Percentiles rank a stretch among this genome's conserved stretches.
phyloP scores from a whole-genome alignment of 2,113 vertebrate genomes.

The Pseudopipra pipra region DNA sequence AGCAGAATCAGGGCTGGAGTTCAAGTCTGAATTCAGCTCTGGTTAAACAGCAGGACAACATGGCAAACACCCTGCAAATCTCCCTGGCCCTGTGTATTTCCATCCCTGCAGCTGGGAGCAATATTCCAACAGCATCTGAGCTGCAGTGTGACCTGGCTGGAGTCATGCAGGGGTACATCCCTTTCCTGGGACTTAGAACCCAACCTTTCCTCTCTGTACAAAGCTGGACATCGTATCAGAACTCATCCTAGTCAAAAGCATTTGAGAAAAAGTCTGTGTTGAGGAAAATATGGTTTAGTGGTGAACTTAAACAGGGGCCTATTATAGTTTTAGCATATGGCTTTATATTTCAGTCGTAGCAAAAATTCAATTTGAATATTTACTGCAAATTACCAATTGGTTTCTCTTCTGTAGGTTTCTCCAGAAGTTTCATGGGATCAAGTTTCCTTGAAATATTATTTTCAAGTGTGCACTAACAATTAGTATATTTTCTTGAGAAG shows the following conservation, averaged over 20 bases:
- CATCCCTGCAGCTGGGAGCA: not conserved
- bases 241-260: not conserved
- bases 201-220: fast-evolving
- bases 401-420: not conserved
- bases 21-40: not conserved
- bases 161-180: not conserved
- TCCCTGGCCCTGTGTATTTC: not conserved
- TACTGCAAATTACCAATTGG: not conserved
- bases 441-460: not conserved
- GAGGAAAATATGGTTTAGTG: not conserved
- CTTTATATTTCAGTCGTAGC: not conserved
- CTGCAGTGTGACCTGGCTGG: fast-evolving
- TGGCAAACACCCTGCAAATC: not conserved
- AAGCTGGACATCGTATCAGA: not conserved
- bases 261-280: not conserved
- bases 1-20: not conserved
- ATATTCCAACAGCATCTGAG: not conserved
- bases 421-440: not conserved
- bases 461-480: not conserved
- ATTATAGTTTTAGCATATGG: not conserved
- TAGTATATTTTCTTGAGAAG: not conserved
- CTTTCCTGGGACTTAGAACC: not conserved
- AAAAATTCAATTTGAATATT: not conserved
- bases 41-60: not conserved
- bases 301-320: not conserved